Conservation (phyloP, 2,113 vertebrate species). For the Notarius lentiginosus region DNA sequence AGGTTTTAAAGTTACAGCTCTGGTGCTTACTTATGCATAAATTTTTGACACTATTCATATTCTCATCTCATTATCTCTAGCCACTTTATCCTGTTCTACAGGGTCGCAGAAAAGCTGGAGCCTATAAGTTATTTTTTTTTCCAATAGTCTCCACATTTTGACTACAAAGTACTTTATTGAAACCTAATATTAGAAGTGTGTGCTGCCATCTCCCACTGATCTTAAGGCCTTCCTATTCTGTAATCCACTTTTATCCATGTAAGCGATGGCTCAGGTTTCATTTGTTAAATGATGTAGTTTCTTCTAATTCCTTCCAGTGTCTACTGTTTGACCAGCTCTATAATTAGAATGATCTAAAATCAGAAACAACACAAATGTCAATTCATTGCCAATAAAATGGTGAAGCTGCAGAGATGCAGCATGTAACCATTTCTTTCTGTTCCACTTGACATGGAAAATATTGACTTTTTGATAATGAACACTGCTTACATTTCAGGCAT, state of each 20-base stretch:
- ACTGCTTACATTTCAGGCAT: constrained; percentile 19
- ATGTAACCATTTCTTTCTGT: not conserved
- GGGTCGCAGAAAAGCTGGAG: no score
- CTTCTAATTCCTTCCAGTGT: not conserved
- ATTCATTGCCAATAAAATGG: not conserved
- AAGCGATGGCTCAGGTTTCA: not conserved
- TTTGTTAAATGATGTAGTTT: constrained; percentile 35
- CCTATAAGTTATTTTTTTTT: not conserved
- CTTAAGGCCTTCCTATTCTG: constrained; percentile 46
- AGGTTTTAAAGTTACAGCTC: not conserved
- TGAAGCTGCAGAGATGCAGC: not conserved
- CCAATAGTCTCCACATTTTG: not conserved
- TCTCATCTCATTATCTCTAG: not conserved
- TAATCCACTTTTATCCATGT: constrained; percentile 9
- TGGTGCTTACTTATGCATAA: not conserved
- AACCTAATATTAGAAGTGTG: not conserved
- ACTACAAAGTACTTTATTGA: constrained; percentile 1
- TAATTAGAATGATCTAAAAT: not conserved
- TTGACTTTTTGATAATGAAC: constrained; percentile 20
- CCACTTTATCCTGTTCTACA: no score
- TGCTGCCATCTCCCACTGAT: not conserved
- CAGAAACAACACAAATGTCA: not conserved
- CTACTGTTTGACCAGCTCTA: not conserved
- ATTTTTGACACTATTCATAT: not conserved
- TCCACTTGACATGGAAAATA: not conserved